Evolutionary conservation across 1,140 invertebrate species (phyloP).

Genomic region (Callitettix versicolor): DNA sequence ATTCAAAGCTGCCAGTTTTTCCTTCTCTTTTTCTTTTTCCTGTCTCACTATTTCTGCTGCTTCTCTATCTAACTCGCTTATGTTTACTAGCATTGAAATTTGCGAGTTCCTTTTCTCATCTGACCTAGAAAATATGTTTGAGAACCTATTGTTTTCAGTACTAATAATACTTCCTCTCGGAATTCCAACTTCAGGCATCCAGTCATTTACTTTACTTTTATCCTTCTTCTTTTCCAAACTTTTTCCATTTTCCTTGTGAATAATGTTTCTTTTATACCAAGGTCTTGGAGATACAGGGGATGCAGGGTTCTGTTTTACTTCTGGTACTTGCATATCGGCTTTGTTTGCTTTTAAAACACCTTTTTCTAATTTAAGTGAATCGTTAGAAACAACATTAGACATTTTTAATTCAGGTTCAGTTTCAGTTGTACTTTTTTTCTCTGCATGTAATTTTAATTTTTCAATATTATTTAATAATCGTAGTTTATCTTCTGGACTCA

Average conservation of each 20-base stretch:
- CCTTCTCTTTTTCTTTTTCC: slow-evolving; percentile 36
- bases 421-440: slow-evolving; percentile 11
- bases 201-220: slow-evolving; percentile 21
- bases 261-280: slow-evolving; percentile 48
- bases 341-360: slow-evolving; percentile 34
- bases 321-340: slow-evolving; percentile 16
- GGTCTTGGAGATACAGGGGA: slow-evolving; percentile 42
- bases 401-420: slow-evolving; percentile 10
- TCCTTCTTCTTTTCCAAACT: slow-evolving; percentile 24
- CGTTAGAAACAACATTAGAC: slow-evolving; percentile 29
- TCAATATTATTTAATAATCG: slow-evolving; percentile 22
- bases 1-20: slow-evolving; percentile 30
- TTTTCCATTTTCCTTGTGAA: slow-evolving; percentile 15
- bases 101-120: slow-evolving; percentile 46
- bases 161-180: slow-evolving; percentile 18
- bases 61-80: slow-evolving; percentile 68
- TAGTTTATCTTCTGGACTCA: slow-evolving; percentile 22
- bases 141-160: slow-evolving; percentile 28
- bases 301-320: slow-evolving; percentile 21
- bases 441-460: slow-evolving; percentile 22
- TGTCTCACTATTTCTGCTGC: slow-evolving; percentile 59
- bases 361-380: slow-evolving; percentile 38
- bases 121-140: slow-evolving; percentile 24
- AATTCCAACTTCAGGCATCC: slow-evolving; percentile 28
- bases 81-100: slow-evolving; percentile 58